Evolutionary conservation across 2,888 invertebrate genomes (phyloP), one percentile per base, ranked within the genome.

Genomic region (Blera fallax): DNA sequence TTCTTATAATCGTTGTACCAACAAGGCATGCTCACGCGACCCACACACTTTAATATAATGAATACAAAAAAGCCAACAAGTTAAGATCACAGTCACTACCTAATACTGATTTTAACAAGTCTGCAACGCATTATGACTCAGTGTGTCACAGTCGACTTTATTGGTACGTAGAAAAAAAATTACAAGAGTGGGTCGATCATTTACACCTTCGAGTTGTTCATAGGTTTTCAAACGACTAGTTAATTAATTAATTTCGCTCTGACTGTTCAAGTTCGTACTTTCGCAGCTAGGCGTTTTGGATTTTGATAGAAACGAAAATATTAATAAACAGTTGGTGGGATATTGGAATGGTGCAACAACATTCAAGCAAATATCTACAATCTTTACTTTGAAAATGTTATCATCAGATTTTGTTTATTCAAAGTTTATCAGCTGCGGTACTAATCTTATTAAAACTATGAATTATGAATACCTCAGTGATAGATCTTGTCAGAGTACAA

Each of bases 71-170:
- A 32, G 14, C 29, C 37, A 67, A 50, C 34, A 50, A 58, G 21
- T 14, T 37, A 37, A 52, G 24, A 50, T 77, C 67, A 21, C 29
- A 48, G 67, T 50, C 50, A 50, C 37, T 50, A 2, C 2, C 24
- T 34, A 60, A 69, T 40, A 60, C 40, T 52, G 16, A 40, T 40
- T 76, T 56, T 48, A 16, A 14, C 21, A 32, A 40, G 37, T 60
- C 14, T 43, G 69, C 14, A 65, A n/a, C 43, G 56, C 48, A 29
- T 48, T 58, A 76, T 67, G 76, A 67, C 48, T 76, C 65, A 76
- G 32, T 24, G 21, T 62, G 43, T 43, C 45, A 62, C 43, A 58
- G 40, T 62, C 27, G 18, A 8, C 37, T 21, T 54, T 32, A 16
- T 10, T 16, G 8, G 7, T 16, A 40, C 6, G 4, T 5, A 24